Evolutionary conservation across 2,797 vertebrate species (phyloP).

Genomic region (Taeniopygia guttata): DNA sequence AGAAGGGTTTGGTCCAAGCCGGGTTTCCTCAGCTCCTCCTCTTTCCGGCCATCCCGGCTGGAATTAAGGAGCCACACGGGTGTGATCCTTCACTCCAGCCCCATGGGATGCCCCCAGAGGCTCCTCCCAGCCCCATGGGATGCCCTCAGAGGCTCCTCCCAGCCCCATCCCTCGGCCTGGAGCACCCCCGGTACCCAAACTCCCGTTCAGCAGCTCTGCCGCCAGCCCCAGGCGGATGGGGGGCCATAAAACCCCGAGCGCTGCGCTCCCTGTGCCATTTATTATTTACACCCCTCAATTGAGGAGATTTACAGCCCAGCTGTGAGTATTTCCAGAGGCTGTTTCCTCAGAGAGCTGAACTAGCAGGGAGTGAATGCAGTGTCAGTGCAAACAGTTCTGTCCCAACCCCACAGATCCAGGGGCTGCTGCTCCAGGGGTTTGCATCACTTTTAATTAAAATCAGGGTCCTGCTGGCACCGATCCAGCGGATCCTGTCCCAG

Average conservation of each 20-base stretch:
- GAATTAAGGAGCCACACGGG: rapidly evolving
- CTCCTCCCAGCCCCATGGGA: not conserved
- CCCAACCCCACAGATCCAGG: rapidly evolving
- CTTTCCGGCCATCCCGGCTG: not conserved
- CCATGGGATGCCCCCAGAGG: not conserved
- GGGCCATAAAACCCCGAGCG: not conserved
- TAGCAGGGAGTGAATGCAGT: not conserved
- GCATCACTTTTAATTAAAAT: rapidly evolving
- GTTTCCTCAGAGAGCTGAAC: not conserved
- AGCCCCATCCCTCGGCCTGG: not conserved
- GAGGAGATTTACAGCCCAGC: conserved; percentile 18
- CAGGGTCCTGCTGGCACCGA: rapidly evolving
- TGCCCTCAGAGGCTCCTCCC: not conserved
- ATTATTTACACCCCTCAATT: conserved; percentile 43
- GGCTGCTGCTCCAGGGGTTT: not conserved
- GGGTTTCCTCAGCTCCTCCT: not conserved
- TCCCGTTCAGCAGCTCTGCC: not conserved
- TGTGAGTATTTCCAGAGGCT: conserved; percentile 11
- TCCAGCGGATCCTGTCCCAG: rapidly evolving
- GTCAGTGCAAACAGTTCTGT: not conserved
- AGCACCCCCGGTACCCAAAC: not conserved
- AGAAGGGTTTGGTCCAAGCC: not conserved
- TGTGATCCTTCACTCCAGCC: rapidly evolving
- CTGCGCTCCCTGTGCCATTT: not conserved
- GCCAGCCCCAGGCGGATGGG: not conserved